Conservation (phyloP, 2,888 invertebrate genomes). For the Microplitis manilae region DNA sequence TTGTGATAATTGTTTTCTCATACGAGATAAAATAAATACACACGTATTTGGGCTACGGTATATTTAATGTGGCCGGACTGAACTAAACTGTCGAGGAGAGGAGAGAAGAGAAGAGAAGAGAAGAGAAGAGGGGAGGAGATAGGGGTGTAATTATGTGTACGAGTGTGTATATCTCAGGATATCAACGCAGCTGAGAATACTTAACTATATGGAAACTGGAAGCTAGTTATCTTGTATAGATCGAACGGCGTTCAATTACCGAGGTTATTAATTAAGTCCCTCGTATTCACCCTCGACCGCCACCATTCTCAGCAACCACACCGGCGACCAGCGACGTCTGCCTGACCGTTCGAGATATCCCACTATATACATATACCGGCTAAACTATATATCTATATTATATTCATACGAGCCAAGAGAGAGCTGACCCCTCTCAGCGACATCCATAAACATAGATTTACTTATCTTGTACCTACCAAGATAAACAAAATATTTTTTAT, state of each 20-base stretch:
- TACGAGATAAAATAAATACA: too few species aligned
- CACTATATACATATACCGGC: constrained; percentile 33
- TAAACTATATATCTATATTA: constrained; percentile 2
- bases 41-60: too few species aligned
- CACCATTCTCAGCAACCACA: constrained; percentile 46
- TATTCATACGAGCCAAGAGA: not conserved
- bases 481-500: constrained; percentile 17
- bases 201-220: constrained; percentile 41
- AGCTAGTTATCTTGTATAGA: constrained; percentile 65
- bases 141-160: constrained; percentile 21
- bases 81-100: not conserved
- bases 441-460: constrained; percentile 21
- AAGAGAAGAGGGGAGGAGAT: not conserved
- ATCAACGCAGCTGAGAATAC: constrained; percentile 33
- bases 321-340: constrained; percentile 46
- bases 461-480: constrained; percentile 25
- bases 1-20: too few species aligned
- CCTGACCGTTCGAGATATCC: constrained; percentile 52
- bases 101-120: not conserved
- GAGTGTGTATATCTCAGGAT: constrained; percentile 36
- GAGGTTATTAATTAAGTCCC: constrained; percentile 68
- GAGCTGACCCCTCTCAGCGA: not conserved
- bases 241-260: constrained; percentile 68
- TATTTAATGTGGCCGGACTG: too few species aligned
- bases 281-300: constrained; percentile 45